Base-by-base conservation (phyloP, 2,113 vertebrate species). In the Hippocampus zosterae region DNA sequence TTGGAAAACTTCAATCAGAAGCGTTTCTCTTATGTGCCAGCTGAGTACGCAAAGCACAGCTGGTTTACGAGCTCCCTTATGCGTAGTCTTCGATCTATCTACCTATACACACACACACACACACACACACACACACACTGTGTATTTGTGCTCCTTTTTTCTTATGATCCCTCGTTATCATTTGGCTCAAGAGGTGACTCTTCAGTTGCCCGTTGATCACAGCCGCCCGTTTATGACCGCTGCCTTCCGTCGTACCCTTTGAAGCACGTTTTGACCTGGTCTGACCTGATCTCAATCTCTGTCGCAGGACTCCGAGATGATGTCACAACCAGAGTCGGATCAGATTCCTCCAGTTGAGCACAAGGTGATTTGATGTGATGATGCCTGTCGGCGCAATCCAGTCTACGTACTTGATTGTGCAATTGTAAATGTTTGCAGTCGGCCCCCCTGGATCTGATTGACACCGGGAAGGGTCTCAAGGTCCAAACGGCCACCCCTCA, bases 401-500 rank as follows among this genome's bases (percentile, higher is more conserved):
- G 16, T 44, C 9, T 53, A 53, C 8, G 29, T 0, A 19, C 48
- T 25, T 33, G 2, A 64, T 9, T 63, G 13, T 71, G n/a, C 69
- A 11, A 7, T 64, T 73, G 33, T 73, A 44, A 65, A 64, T 63
- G 41, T n/a, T 68, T 72, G 8, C 53, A 92, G 91, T 83, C 87
- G 27, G 81, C 91, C 0, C 77, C 90, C 2, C 66, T 93, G 84
- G 92, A 93, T 66, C 73, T 93, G 82, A 91, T 92, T 23, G 91
- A 93, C 85, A 93, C 91, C 0, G 92, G 92, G 48, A 93, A 93
- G 65, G 89, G 88, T 3, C 65, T 93, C 74, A 93, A 93, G 79
- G 88, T 94, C 71, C 92, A 94, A 73, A 92, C 92, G 0, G 84
- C 87, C 18, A 65, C 76, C 0, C 93, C 93, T 57, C 93, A 94